Percentiles rank a stretch among this genome's conserved stretches.
These are phyloP conservation scores for Orientallactaga sibirica DNA, from an alignment of 2,797 vertebrate species.

Conservation along the genomic window DNA sequence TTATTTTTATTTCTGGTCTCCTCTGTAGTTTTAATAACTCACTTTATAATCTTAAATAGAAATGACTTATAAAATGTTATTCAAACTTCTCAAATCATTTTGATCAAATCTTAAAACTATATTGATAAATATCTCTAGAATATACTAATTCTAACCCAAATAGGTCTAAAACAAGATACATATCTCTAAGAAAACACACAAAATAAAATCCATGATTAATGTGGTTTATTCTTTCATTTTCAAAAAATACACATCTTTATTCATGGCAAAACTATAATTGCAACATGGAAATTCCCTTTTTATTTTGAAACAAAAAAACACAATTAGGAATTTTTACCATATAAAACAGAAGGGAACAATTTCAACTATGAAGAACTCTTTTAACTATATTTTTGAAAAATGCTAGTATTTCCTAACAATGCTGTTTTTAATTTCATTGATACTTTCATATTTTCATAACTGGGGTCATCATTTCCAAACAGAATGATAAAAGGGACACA, in stretches of 20 bases:
- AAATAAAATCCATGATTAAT: conserved; percentile 16
- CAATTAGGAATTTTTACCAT: conserved; percentile 42
- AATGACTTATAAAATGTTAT: not conserved
- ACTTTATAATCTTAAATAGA: not conserved
- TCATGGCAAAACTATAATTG: conserved; percentile 50
- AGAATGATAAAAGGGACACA: not conserved
- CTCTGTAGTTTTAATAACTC: not conserved
- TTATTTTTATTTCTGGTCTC: conserved; percentile 12
- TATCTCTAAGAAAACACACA: not conserved
- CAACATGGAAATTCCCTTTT: conserved; percentile 51
- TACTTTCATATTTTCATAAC: conserved; percentile 29
- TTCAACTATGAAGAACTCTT: conserved; percentile 59
- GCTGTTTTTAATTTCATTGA: conserved; percentile 39
- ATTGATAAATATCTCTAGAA: not conserved
- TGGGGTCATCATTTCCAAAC: not conserved
- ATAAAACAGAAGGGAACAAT: conserved; percentile 5
- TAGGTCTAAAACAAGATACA: not conserved
- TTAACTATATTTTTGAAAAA: conserved; percentile 52
- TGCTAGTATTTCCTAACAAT: conserved; percentile 3
- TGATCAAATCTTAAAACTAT: not conserved
- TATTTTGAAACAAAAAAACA: conserved; percentile 40
- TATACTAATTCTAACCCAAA: not conserved
- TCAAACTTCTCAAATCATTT: conserved; percentile 8
- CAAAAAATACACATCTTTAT: conserved; percentile 45
- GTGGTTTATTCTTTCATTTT: conserved; percentile 18